Percentiles rank a stretch among this genome's conserved stretches.
phyloP scores from a whole-genome alignment of 2,888 invertebrate genomes.

The Pristionchus entomophagus region DNA sequence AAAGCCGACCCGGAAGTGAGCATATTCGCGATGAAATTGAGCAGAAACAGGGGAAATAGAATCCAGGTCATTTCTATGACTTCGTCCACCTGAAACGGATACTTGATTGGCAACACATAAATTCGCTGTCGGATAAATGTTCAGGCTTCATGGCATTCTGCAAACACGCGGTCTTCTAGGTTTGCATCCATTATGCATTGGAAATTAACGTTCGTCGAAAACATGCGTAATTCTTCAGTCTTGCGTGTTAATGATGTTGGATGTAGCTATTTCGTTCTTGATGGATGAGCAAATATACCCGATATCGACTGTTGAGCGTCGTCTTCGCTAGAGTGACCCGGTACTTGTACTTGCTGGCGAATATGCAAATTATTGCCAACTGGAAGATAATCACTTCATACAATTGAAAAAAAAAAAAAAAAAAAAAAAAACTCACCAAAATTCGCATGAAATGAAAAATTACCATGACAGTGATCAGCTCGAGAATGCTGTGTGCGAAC shows the following conservation, averaged over 20 bases:
- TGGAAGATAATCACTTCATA: neutral
- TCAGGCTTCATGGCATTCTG: too few species aligned
- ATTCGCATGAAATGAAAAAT: neutral
- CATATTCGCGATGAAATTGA: conserved; percentile 36
- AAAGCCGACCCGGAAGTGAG: conserved; percentile 15
- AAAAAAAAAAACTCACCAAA: neutral
- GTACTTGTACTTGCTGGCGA: conserved; percentile 22
- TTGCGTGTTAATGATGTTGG: too few species aligned
- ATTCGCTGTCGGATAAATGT: too few species aligned
- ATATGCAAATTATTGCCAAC: conserved; percentile 29
- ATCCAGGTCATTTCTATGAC: conserved; percentile 7
- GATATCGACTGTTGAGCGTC: conserved; percentile 21
- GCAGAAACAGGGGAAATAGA: conserved; percentile 19
- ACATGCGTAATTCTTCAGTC: too few species aligned
- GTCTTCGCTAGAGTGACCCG: neutral
- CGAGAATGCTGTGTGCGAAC: neutral
- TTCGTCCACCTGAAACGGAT: conserved; percentile 29
- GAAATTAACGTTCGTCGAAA: too few species aligned
- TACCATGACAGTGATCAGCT: conserved; percentile 27
- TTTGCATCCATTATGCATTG: too few species aligned
- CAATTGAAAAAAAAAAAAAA: neutral
- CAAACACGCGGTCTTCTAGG: too few species aligned
- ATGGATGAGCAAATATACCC: too few species aligned
- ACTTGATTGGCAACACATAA: too few species aligned
- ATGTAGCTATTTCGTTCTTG: too few species aligned